Evolutionary conservation across 2,888 invertebrate genomes (phyloP).

Genomic region (Leptopterna dolabrata): DNA sequence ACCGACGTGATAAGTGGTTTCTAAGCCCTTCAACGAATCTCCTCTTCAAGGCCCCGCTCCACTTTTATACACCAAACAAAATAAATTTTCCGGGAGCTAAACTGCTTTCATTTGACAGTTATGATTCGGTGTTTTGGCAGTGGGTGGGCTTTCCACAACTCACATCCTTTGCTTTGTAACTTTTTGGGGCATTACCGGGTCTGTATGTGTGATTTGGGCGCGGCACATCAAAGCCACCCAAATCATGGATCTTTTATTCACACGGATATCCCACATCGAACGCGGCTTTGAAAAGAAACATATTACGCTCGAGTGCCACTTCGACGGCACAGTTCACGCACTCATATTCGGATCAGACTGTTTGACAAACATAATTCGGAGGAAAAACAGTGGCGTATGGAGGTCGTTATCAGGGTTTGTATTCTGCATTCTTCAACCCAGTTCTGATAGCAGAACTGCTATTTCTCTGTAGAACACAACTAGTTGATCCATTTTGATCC

Average conservation of each 20-base stretch:
- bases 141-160: background rate
- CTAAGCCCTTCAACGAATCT: constrained; percentile 25
- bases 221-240: background rate
- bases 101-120: constrained; percentile 18
- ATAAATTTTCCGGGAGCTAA: background rate
- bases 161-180: background rate
- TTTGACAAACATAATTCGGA: background rate
- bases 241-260: constrained; percentile 14
- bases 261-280: background rate
- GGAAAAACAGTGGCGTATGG: too few species aligned
- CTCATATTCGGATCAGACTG: background rate
- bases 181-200: background rate
- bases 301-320: background rate
- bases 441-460: too few species aligned
- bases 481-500: too few species aligned
- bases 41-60: background rate
- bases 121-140: background rate
- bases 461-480: too few species aligned
- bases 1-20: constrained; percentile 34
- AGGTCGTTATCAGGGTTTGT: too few species aligned
- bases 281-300: background rate
- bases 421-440: too few species aligned
- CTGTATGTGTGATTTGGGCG: background rate
- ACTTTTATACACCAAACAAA: background rate
- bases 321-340: background rate